Evolutionary conservation across 2,797 vertebrate species (phyloP).

Genomic region (Simalia tracyae): DNA sequence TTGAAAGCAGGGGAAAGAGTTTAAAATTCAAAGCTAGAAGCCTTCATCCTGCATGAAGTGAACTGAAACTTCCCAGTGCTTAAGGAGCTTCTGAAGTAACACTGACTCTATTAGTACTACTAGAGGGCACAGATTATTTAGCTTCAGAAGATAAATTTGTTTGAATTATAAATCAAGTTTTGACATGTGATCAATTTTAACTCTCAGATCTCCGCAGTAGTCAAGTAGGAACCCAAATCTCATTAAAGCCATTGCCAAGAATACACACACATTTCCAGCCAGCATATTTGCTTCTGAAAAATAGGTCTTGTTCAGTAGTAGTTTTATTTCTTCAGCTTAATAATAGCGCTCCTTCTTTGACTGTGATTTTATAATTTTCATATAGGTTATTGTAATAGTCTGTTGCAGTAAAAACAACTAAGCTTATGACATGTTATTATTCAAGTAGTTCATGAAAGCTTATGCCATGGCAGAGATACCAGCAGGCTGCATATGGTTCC

Average conservation of each 20-base stretch:
- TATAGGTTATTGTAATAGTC: background rate
- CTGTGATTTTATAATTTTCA: background rate
- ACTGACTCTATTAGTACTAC: constrained; percentile 27
- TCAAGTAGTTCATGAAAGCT: background rate
- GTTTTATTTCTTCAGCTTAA: background rate
- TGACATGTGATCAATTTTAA: background rate
- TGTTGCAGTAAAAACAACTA: background rate
- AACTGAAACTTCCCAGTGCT: constrained; percentile 61
- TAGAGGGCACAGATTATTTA: constrained; percentile 18
- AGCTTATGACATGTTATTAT: background rate
- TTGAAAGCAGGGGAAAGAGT: constrained; percentile 61
- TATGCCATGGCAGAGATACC: too few species aligned
- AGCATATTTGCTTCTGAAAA: background rate
- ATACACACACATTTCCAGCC: background rate
- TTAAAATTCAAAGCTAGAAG: constrained; percentile 67
- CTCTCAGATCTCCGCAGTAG: background rate
- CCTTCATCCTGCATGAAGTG: constrained; percentile 72
- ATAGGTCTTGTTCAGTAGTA: background rate
- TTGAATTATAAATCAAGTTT: background rate
- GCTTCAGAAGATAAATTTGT: constrained; percentile 26
- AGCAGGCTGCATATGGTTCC: too few species aligned
- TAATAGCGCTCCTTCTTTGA: too few species aligned
- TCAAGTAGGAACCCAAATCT: background rate
- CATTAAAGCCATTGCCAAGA: background rate
- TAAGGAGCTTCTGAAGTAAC: background rate